Evolutionary conservation across 2,797 vertebrate genomes (phyloP), one percentile per base, ranked within the genome.

Genomic region (Rousettus madagascariensis): DNA sequence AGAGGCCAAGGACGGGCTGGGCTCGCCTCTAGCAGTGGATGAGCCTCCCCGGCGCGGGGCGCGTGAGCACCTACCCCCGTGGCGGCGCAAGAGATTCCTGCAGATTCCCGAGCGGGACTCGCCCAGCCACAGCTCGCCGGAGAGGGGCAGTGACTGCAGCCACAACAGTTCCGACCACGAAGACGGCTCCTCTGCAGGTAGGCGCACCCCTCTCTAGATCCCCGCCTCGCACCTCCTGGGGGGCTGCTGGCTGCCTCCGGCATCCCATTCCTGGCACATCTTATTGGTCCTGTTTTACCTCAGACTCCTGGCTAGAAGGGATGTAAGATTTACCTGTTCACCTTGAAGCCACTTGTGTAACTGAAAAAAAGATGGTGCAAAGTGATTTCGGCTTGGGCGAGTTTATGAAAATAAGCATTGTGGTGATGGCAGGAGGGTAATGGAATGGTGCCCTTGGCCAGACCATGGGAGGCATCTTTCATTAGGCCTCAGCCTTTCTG

Each of bases 101-200:
- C 96, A 97, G 28, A 69, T 98, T 24, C 96, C 93, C 0, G 96
- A 94, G 94, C 97, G 97, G 22, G 97, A 97, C 77, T 97, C 96
- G 24, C 99, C 99, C 19, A 97, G 98, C 11, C 94, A 97, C 95
- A 99, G 99, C 98, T 99, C 99, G 41, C 99, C 99, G 0, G 99
- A 99, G 89, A 96, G 98, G 97, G 98, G 98, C 95, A 99, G 99
- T 61, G 99, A 99, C 77, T 94, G 97, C 95, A 99, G 99, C 26
- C 98, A 98, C 98, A 97, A 98, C 98, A 99, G 99, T 98, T 99
- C 99, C 0, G 99, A 99, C 98, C 99, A 98, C 26, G 98, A 98
- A 88, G 99, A 99, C 22, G 98, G 99, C 98, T 98, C 97, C 78
- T 99, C 98, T 11, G 98, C 98, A 98, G 99, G 99, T 99, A 98